Percentiles rank a stretch among this genome's conserved stretches.
Conservation (phyloP, 2,888 invertebrate genomes). For the Acronicta alni region DNA sequence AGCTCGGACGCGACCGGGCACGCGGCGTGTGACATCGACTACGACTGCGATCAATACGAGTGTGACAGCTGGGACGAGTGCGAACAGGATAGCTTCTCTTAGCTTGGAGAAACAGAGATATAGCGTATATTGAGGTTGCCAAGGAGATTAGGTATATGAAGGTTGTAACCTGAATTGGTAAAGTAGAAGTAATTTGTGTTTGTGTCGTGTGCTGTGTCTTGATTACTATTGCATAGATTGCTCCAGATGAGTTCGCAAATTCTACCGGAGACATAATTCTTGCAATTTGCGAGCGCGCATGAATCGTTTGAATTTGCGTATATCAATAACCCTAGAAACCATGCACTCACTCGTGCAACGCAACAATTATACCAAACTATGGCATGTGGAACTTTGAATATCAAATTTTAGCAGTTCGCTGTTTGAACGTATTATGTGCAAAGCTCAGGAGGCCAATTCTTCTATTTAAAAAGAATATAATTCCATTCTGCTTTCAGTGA, state of each 20-base stretch:
- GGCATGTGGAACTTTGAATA: too few species aligned
- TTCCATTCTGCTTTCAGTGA: too few species aligned
- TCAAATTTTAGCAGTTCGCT: too few species aligned
- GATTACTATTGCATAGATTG: background rate
- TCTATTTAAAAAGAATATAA: too few species aligned
- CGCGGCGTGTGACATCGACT: conserved; percentile 88
- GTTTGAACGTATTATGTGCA: too few species aligned
- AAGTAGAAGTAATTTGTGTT: background rate
- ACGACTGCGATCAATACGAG: conserved; percentile 86
- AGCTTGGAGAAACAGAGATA: conserved; percentile 65
- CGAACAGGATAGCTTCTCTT: conserved; percentile 88
- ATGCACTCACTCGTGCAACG: background rate
- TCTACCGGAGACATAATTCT: background rate
- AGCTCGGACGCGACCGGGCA: conserved; percentile 88
- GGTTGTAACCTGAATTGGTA: conserved; percentile 1
- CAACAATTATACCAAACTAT: background rate
- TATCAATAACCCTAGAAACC: background rate
- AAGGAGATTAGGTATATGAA: background rate
- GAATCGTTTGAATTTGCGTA: background rate
- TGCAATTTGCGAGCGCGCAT: background rate
- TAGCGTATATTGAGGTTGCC: background rate
- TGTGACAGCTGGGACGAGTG: conserved; percentile 89
- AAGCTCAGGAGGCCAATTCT: too few species aligned
- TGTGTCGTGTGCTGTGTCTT: background rate
- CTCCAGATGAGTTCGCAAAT: background rate